Evolutionary conservation across 1,140 invertebrate genomes (phyloP).

Genomic region (Schlechtendalia chinensis): DNA sequence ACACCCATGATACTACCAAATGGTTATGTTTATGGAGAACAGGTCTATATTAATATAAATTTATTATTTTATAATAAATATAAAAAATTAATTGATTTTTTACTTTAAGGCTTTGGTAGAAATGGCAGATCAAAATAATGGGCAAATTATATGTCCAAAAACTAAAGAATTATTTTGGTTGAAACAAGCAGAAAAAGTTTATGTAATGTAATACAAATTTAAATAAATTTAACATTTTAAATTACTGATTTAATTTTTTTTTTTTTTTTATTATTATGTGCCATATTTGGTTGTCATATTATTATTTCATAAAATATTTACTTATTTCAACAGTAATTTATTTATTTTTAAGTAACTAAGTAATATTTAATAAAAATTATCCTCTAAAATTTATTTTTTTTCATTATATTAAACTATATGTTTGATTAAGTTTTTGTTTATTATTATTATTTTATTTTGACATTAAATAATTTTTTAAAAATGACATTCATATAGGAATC

Average conservation of each 20-base stretch:
- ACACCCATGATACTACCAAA: constrained; percentile 97
- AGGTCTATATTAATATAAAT: constrained; percentile 61
- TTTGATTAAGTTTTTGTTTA: not conserved
- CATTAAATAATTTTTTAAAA: not conserved
- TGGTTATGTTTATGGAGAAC: constrained; percentile 95
- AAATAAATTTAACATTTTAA: not conserved
- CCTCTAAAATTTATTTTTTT: not conserved
- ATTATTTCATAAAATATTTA: constrained; percentile 13
- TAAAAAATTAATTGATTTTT: constrained; percentile 51
- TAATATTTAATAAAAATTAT: not conserved
- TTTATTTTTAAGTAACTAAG: not conserved
- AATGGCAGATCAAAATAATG: constrained; percentile 85
- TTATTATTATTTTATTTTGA: not conserved
- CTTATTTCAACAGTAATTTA: not conserved
- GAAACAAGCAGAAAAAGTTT: constrained; percentile 91
- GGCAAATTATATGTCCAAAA: constrained; percentile 85
- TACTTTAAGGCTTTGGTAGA: constrained; percentile 72
- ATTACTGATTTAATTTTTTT: too few species aligned
- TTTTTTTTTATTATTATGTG: too few species aligned
- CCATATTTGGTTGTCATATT: not conserved
- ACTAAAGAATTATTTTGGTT: constrained; percentile 86
- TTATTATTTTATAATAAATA: constrained; percentile 19
- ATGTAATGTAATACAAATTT: constrained; percentile 75
- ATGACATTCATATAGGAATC: not conserved
- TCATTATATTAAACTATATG: not conserved